These are phyloP conservation scores for Rotaria macrura DNA, from an alignment of 2,888 invertebrate genomes.

Conservation along the genomic window DNA sequence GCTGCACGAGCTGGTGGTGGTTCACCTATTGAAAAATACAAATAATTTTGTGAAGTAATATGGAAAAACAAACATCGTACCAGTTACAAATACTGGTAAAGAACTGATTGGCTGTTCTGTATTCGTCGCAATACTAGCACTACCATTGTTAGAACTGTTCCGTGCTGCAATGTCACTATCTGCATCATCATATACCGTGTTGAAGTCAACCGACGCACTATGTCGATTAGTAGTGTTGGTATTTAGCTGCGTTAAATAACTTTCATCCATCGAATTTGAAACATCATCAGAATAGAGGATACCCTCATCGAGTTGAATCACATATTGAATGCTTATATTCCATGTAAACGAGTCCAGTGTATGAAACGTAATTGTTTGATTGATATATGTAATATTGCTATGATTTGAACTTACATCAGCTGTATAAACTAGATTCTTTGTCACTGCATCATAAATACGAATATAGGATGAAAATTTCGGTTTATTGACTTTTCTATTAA, in stretches of 20 bases:
- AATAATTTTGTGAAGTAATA: no score
- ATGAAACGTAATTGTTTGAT: background rate
- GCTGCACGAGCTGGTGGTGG: background rate
- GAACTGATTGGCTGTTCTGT: background rate
- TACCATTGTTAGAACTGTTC: no score
- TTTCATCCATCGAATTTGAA: background rate
- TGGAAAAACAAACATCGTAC: background rate
- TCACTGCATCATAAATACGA: background rate
- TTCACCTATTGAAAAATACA: background rate
- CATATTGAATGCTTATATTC: background rate
- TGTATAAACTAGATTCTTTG: background rate
- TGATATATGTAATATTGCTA: background rate
- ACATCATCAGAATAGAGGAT: no score
- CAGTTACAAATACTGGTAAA: background rate
- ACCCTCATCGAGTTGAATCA: background rate
- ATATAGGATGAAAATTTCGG: background rate
- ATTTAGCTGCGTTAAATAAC: background rate
- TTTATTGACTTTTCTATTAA: background rate
- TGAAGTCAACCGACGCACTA: no score
- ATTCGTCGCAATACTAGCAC: no score
- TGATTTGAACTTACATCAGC: no score
- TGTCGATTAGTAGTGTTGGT: no score
- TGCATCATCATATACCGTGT: no score
- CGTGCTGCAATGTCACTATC: no score
- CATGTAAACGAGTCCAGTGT: background rate